Percentiles rank a stretch among this genome's conserved stretches.
These are phyloP conservation scores for Ctenopoma kingsleyae DNA, from an alignment of 2,797 vertebrate genomes.

Conservation along the genomic window DNA sequence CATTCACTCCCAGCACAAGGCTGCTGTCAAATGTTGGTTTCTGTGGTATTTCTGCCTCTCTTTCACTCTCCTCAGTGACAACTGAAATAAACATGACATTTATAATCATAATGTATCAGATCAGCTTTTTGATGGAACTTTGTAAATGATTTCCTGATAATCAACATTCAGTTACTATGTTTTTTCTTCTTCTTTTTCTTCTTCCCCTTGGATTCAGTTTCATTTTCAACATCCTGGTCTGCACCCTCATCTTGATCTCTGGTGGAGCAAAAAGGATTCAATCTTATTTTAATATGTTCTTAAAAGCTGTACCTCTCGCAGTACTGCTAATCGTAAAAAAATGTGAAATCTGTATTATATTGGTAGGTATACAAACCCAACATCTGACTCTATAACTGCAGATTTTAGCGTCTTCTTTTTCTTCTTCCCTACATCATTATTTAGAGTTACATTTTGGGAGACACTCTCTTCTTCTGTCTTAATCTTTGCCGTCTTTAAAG, in stretches of 20 bases:
- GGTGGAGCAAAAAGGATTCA: conserved; percentile 19
- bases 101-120: background rate
- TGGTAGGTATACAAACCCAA: conserved; percentile 65
- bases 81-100: conserved; percentile 44
- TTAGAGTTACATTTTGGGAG: conserved; percentile 75
- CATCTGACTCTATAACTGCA: conserved; percentile 77
- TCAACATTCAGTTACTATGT: conserved; percentile 53
- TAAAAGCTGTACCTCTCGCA: conserved; percentile 59
- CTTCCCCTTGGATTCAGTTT: conserved; percentile 84
- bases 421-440: conserved; percentile 89
- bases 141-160: background rate
- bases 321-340: background rate
- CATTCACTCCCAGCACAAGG: conserved; percentile 91
- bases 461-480: conserved; percentile 83
- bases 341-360: background rate
- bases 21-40: conserved; percentile 85
- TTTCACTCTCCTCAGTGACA: conserved; percentile 67
- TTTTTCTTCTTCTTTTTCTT: conserved; percentile 89
- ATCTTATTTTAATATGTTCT: conserved; percentile 32
- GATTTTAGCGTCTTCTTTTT: conserved; percentile 90
- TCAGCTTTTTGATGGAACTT: background rate
- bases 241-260: conserved; percentile 65
- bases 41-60: conserved; percentile 60
- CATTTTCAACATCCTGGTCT: conserved; percentile 69
- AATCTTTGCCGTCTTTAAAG: conserved; percentile 82